A percentile compares a stretch with the other conserved stretches of the same genome.
phyloP scores from a whole-genome alignment of 2,797 vertebrate genomes.

The Coregonus ussuriensis region DNA sequence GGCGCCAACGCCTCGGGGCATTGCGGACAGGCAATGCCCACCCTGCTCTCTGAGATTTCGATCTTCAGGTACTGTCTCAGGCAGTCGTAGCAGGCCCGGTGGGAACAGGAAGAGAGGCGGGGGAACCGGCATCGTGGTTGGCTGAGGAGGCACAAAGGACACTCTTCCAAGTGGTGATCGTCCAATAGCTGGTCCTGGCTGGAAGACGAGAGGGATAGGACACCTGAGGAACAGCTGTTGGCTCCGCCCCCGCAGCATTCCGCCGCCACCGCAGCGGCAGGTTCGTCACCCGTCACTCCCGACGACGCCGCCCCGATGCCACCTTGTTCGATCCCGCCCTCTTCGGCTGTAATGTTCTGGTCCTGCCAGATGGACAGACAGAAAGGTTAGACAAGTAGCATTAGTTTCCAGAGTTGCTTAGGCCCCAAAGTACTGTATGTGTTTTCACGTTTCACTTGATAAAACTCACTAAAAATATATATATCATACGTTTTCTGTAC shows the following conservation, averaged over 20 bases:
- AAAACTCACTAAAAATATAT: too few relatives aligned
- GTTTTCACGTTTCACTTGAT: too few relatives aligned
- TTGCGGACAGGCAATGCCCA: slow-evolving; percentile 83
- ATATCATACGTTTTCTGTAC: too few relatives aligned
- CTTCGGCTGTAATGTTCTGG: slow-evolving; percentile 53
- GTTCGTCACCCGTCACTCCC: slow-evolving; percentile 33
- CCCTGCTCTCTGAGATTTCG: slow-evolving; percentile 82
- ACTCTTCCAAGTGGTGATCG: slow-evolving; percentile 82
- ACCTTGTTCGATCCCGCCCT: slow-evolving; percentile 52
- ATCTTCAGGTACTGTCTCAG: slow-evolving; percentile 83
- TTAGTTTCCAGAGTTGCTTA: too few relatives aligned
- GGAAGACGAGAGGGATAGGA: slow-evolving; percentile 73
- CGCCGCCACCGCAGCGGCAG: slow-evolving; percentile 38
- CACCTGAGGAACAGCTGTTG: slow-evolving; percentile 65
- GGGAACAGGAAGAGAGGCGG: slow-evolving; percentile 77
- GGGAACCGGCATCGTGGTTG: slow-evolving; percentile 83
- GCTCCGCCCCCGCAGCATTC: slow-evolving; percentile 47
- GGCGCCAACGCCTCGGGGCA: slow-evolving; percentile 77
- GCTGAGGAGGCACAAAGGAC: slow-evolving; percentile 85
- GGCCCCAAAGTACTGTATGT: too few relatives aligned
- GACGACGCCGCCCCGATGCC: slow-evolving; percentile 25
- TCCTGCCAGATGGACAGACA: slow-evolving; percentile 53
- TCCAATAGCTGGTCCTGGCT: slow-evolving; percentile 78
- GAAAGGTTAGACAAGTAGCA: background rate
- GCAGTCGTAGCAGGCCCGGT: slow-evolving; percentile 80